A percentile compares a stretch with the other conserved stretches of the same genome.
Evolutionary conservation across 2,113 vertebrate genomes (phyloP).

Genomic region (Epinephelus cyanopodus): DNA sequence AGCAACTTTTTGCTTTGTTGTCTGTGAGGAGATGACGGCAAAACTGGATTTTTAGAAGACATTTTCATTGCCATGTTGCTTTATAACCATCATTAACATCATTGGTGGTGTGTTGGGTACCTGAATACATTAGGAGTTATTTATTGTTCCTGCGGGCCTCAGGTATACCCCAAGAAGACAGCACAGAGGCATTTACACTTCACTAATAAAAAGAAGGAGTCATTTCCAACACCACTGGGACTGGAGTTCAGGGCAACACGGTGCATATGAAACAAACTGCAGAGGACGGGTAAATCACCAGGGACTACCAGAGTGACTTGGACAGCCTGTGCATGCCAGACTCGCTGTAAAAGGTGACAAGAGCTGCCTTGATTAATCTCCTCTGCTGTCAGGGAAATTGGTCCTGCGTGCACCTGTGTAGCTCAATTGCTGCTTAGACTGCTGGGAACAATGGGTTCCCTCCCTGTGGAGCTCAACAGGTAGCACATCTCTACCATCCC

Average conservation of each 20-base stretch:
- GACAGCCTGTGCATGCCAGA: constrained; percentile 35
- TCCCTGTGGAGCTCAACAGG: constrained; percentile 22
- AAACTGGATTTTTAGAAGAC: not conserved
- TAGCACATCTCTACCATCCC: not conserved
- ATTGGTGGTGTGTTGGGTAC: not conserved
- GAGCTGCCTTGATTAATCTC: constrained; percentile 62
- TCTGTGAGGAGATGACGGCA: not conserved
- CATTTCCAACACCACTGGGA: constrained; percentile 13
- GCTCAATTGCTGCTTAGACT: constrained; percentile 23
- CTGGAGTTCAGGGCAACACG: not conserved
- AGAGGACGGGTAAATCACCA: not conserved
- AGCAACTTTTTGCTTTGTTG: not conserved
- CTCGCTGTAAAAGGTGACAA: constrained; percentile 48
- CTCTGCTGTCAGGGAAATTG: constrained; percentile 52
- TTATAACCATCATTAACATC: not conserved
- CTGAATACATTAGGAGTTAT: not conserved
- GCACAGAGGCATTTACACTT: constrained; percentile 25
- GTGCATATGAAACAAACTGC: not conserved
- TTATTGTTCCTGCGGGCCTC: not conserved
- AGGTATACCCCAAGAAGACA: not conserved
- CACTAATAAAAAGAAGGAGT: not conserved
- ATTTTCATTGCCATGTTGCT: not conserved
- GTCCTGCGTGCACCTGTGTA: constrained; percentile 39
- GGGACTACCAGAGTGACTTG: constrained; percentile 23
- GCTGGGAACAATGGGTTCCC: constrained; percentile 37